These are phyloP conservation scores for Ceyx margarethae DNA, from an alignment of 2,113 vertebrate species.

Conservation along the genomic window DNA sequence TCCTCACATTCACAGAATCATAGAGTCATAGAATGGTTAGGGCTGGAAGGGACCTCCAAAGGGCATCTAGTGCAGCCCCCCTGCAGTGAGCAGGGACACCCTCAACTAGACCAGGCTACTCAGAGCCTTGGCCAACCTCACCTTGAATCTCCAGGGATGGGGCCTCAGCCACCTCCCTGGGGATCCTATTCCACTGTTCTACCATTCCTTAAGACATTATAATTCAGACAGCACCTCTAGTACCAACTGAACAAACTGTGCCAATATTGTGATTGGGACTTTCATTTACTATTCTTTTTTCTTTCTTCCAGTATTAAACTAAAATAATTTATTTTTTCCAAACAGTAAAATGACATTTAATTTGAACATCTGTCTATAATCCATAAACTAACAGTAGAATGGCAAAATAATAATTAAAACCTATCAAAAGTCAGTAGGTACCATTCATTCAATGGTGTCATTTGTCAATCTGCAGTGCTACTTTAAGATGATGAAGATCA, in stretches of 20 bases:
- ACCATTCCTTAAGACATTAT: background rate
- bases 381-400: background rate
- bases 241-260: background rate
- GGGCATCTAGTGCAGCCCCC: no score
- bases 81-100: no score
- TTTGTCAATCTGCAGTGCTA: background rate
- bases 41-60: no score
- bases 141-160: no score
- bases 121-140: no score
- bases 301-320: background rate
- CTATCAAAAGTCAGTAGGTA: background rate
- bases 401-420: background rate
- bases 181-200: no score
- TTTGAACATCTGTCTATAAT: background rate
- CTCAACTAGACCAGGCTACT: no score
- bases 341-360: background rate
- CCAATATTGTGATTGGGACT: background rate
- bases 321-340: background rate
- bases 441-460: background rate
- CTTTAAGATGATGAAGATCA: background rate
- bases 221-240: background rate
- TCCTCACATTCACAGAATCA: background rate
- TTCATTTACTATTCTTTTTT: background rate
- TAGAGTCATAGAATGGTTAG: no score
- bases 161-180: no score